Conservation (phyloP, 2,797 vertebrate species). For the Sparidentex hasta region DNA sequence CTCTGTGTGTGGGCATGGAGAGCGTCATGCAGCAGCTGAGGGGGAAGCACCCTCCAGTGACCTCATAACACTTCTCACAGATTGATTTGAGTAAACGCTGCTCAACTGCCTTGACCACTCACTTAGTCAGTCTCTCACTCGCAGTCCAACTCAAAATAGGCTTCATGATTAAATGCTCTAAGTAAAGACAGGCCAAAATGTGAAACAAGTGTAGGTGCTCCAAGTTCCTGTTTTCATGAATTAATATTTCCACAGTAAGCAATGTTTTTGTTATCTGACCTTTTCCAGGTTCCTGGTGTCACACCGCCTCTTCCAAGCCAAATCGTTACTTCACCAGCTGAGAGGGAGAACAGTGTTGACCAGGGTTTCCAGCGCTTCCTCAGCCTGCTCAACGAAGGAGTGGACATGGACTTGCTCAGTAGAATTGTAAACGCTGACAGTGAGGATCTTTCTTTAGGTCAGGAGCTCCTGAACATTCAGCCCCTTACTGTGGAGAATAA, state of each 20-base stretch:
- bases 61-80: no score
- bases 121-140: no score
- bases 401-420: slow-evolving; percentile 72
- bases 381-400: slow-evolving; percentile 79
- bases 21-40: no score
- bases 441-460: slow-evolving; percentile 13
- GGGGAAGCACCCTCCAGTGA: no score
- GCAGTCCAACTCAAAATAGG: neutral
- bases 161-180: neutral
- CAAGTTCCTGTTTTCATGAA: neutral
- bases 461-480: slow-evolving; percentile 4
- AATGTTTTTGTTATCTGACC: neutral
- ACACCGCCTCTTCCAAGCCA: neutral
- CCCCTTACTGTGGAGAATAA: neutral
- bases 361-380: slow-evolving; percentile 76
- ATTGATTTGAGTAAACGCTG: no score
- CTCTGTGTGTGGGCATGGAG: no score
- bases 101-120: no score
- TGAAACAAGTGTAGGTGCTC: neutral
- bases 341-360: slow-evolving; percentile 12
- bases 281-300: slow-evolving; percentile 41
- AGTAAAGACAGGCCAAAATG: neutral
- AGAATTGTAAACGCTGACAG: slow-evolving; percentile 68
- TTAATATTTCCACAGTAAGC: neutral
- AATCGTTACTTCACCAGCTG: slow-evolving; percentile 6